Evolutionary conservation across 2,797 vertebrate species (phyloP), one percentile per base, ranked within the genome.

Genomic region (Jordanella pulchra): DNA sequence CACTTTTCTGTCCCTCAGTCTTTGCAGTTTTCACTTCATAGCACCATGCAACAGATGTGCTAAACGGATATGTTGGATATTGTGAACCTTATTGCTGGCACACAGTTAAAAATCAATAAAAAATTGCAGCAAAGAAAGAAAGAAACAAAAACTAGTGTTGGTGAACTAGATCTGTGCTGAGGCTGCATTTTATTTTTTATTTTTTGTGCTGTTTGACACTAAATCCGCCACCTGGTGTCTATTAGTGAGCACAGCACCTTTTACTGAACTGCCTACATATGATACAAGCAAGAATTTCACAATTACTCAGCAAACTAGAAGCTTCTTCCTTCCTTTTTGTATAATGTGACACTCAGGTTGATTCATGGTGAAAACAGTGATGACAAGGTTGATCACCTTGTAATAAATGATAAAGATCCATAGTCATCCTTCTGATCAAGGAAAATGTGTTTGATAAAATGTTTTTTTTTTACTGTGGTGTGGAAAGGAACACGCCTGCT

Each of bases 211-310:
- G 35, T 39, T 5, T 39, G 3, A 39, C 35, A 7, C 35, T 39
- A 4, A 39, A 27, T 65, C 67, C 35, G 79, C 87, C 89, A 81
- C 65, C 87, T 91, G 69, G 80, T 86, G 90, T 82, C 54, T 23
- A 9, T 2, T 61, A 48, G 68, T 30, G 21, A 56, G 39, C 56
- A 80, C 54, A 39, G 60, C 72, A 76, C 18, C 5, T 51, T 79
- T 28, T 1, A 54, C 51, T 3, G 7, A 4, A 1, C 3, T 3
- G 0, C 7, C 47, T 35, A 18, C 25, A 55, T 65, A 7, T 28
- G 61, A 39, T 35, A 17, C 18, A 17, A 30, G 30, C 6, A 39
- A 32, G 56, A 25, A 2, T 51, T 73, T 69, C 58, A 7, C 71
- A 25, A 63, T 72, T 48, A 51, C 17, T 73, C 50, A 72, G 14